These are phyloP conservation scores for Amblyopsis rosae DNA, from an alignment of 2,113 vertebrate genomes.

Conservation along the genomic window DNA sequence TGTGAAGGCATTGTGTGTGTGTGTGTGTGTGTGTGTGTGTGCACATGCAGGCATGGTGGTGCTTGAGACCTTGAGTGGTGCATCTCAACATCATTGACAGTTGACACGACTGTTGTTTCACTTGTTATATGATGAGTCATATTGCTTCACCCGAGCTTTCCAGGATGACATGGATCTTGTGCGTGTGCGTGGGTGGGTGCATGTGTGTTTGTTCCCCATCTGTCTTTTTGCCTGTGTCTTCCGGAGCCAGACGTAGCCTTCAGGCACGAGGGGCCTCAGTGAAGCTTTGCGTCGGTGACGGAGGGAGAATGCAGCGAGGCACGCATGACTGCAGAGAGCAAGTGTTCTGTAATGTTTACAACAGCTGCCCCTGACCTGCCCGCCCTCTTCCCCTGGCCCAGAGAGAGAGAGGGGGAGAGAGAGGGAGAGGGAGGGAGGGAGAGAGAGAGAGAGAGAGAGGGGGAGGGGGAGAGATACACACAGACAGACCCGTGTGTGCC, in stretches of 20 bases:
- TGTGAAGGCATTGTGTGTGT: not conserved
- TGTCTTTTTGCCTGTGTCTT: too few relatives aligned
- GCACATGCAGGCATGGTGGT: not conserved
- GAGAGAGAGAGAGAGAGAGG: not conserved
- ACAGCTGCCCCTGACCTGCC: not conserved
- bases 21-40: constrained; percentile 5
- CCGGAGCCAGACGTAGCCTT: too few relatives aligned
- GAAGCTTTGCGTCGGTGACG: not conserved
- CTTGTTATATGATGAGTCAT: not conserved
- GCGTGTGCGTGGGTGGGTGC: not conserved
- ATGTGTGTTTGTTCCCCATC: not conserved
- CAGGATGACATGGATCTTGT: not conserved
- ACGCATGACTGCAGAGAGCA: not conserved
- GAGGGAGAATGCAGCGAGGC: constrained; percentile 5
- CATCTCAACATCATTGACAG: not conserved
- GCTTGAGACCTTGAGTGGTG: not conserved
- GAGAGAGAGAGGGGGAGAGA: constrained; percentile 5
- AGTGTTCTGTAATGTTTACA: too few relatives aligned
- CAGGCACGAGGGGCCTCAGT: not conserved
- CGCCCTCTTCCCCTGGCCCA: constrained; percentile 6
- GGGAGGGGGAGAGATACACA: not conserved
- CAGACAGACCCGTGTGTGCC: not conserved
- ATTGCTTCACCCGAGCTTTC: too few relatives aligned
- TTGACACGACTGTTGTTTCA: not conserved
- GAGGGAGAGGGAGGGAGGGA: not conserved